Conservation (phyloP, 2,797 vertebrate genomes). For the Taenioides sp. region DNA sequence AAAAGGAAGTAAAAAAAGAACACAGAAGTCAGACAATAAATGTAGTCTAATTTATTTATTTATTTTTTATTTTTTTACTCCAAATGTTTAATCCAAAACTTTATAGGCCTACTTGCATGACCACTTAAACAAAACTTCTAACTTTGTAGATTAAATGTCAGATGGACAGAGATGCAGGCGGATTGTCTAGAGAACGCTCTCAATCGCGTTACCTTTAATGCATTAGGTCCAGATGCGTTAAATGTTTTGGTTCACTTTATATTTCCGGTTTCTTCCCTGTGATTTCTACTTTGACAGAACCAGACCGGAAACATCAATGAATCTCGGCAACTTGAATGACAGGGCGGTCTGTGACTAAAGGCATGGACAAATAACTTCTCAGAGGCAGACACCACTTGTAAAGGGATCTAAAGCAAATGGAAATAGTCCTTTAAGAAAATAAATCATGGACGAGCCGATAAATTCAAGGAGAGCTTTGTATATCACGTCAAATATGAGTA, state of each 20-base stretch:
- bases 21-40: background rate
- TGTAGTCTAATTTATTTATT: too few relatives aligned
- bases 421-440: background rate
- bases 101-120: too few relatives aligned
- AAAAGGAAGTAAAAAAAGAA: background rate
- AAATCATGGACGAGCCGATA: slow-evolving; percentile 1
- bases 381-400: background rate
- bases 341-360: slow-evolving; percentile 3
- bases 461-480: background rate
- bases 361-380: slow-evolving; percentile 6
- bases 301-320: background rate
- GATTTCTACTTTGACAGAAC: background rate
- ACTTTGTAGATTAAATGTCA: background rate
- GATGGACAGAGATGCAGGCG: background rate
- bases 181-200: background rate
- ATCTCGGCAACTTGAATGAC: background rate
- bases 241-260: background rate
- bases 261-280: background rate
- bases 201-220: too few relatives aligned
- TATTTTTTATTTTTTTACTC: background rate
- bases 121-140: too few relatives aligned
- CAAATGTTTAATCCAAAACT: background rate
- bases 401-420: background rate
- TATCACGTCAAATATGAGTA: background rate
- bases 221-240: background rate